phyloP scores from a whole-genome alignment of 1,140 invertebrate genomes.

The Heliconius hermathena region DNA sequence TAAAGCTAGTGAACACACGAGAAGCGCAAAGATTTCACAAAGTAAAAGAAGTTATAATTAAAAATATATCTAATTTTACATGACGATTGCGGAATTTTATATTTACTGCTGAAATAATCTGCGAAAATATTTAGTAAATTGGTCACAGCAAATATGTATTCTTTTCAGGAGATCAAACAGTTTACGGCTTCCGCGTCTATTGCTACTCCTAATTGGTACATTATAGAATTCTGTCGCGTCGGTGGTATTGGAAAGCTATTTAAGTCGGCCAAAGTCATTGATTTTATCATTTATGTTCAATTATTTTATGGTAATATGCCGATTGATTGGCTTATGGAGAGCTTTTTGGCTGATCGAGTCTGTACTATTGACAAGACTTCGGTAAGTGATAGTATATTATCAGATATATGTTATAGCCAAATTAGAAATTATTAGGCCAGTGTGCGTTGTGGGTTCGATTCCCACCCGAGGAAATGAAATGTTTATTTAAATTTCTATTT shows the following conservation, averaged over 20 bases:
- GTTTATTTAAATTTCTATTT: too few species aligned
- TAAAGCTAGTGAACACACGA: neutral
- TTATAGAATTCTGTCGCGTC: slow-evolving; percentile 96
- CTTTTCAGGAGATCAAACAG: slow-evolving; percentile 87
- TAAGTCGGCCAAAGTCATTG: slow-evolving; percentile 93
- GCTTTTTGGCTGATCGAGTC: slow-evolving; percentile 94
- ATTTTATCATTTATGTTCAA: slow-evolving; percentile 95
- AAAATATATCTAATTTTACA: neutral
- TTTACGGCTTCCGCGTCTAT: slow-evolving; percentile 92
- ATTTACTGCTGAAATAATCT: neutral
- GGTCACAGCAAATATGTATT: slow-evolving; percentile 20
- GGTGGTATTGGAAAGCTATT: slow-evolving; percentile 98
- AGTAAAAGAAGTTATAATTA: neutral
- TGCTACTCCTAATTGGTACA: slow-evolving; percentile 92
- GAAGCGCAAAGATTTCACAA: neutral
- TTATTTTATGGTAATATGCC: slow-evolving; percentile 98
- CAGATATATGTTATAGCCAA: too few species aligned
- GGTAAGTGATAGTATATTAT: slow-evolving; percentile 81
- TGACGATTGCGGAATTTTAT: neutral
- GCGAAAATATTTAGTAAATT: neutral
- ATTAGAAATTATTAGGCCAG: too few species aligned
- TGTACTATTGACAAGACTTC: slow-evolving; percentile 93
- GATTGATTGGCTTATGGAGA: slow-evolving; percentile 97
- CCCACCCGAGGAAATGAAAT: too few species aligned
- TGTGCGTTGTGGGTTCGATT: too few species aligned